Evolutionary conservation across 2,113 vertebrate genomes (phyloP).

Genomic region (Upupa epops): DNA sequence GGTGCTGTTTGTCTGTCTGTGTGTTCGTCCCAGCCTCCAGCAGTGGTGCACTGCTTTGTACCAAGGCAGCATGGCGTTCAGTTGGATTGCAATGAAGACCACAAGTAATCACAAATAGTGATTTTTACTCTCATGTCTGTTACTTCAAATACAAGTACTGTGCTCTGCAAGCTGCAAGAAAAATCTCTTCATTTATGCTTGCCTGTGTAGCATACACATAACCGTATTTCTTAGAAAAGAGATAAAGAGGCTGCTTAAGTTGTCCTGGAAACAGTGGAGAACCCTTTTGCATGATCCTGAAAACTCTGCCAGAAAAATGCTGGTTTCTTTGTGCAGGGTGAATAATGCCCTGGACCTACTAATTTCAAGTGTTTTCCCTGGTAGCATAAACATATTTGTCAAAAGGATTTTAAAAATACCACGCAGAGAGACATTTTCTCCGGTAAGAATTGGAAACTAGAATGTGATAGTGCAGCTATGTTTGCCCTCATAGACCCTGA

Average conservation of each 20-base stretch:
- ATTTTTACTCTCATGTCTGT: neutral
- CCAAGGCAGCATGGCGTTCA: neutral
- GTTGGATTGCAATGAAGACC: neutral
- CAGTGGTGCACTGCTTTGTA: neutral
- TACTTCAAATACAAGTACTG: neutral
- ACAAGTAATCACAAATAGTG: neutral
- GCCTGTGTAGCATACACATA: neutral
- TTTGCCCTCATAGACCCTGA: neutral
- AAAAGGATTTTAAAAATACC: neutral
- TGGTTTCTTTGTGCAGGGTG: neutral
- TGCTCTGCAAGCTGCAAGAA: neutral
- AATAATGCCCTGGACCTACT: neutral
- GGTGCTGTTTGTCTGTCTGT: neutral
- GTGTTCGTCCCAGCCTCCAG: neutral
- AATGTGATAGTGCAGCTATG: neutral
- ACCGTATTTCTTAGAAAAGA: neutral
- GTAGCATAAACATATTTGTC: neutral
- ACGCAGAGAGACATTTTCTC: neutral
- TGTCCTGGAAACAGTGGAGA: neutral
- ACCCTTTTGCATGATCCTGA: neutral
- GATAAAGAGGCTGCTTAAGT: neutral
- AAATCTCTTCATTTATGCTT: neutral
- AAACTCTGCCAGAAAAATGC: neutral
- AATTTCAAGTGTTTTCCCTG: neutral
- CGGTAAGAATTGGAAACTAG: neutral